Base-by-base conservation (phyloP, 1,140 invertebrate genomes). In the Ostrea denselamellosa region DNA sequence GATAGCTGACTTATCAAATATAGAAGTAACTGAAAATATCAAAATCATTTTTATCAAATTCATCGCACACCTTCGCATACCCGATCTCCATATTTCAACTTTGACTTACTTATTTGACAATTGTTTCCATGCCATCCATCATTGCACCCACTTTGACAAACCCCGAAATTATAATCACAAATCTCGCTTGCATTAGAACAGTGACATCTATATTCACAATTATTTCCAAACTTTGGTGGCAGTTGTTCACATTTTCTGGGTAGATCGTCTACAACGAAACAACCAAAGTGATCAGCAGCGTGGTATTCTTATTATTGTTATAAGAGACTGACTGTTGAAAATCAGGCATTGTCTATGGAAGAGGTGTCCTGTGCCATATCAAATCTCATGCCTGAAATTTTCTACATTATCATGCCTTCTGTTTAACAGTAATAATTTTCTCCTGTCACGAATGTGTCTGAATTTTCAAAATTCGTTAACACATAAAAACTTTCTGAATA, bases 121-220 rank as follows among this genome's bases (percentile, higher is more conserved):
- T 14, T 10, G 2, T 77, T 17, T 77, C 68, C 68, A 10, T 25
- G 68, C 68, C 68, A 77, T 4, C 68, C 68, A 28, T 34, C 28
- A 25, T 10, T 77, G 14, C 68, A 77, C 2, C 68, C 68, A 77
- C 68, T 77, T 17, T 77, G 25, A 77, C 68, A 77, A 34, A 14
- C 10, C 4, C 68, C 68, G 3, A 25, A 28, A 14, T 28, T 22
- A 12, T 77, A 34, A 77, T 77, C 25, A 77, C 68, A 77, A 14
- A 77, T 25, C 25, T 77, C 68, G 12, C 25, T 28, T 77, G 28
- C 9, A 25, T 77, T 77, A 8, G 28, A 28, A 14, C 68, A 77
- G 28, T 77, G 68, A 34, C 68, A 77, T 77, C 68, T 34, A 77
- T 34, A 77, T 34, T 77, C 68, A 77, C 68, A 77, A 25, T 77